Evolutionary conservation across 2,113 vertebrate genomes (phyloP), one percentile per base, ranked within the genome.

Genomic region (Alexandromys fortis): DNA sequence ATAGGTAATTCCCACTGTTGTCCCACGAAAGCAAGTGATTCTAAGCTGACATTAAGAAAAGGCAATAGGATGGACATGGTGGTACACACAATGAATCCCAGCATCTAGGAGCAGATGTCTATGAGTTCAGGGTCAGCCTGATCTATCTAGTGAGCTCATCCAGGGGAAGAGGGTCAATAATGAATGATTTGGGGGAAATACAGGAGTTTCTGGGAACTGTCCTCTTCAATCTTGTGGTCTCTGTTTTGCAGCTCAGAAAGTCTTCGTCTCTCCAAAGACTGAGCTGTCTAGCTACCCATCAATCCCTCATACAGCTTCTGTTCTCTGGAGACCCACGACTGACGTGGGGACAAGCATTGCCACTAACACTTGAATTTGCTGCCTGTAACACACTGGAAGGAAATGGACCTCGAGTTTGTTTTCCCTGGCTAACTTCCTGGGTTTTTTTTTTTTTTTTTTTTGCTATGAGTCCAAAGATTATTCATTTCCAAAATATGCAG

Each of bases 21-120:
- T 92, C 45, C 72, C 35, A 61, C 33, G 61, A 87, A 94, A 75
- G 52, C 17, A 86, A 92, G 61, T n/a, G 12, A 70, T 92, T 90
- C 30, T 79, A 92, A 79, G 11, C 21, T 89, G 38, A 4, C 58
- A 65, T 67, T 86, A 52, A 47, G 61, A 61, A 91, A 90, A 96
- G 58, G 2, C 22, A 42, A 63, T 63, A 83, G 22, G n/a, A 26
- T 28, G 58, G 16, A 83, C 9, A 3, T 63, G 58, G 14, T 63
- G 13, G 17, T 42, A 42, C n/a, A 63, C 81, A 42, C 24, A 3
- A 38, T 83, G 61, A 63, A 38, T 42, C 81, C 14, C 58, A 83
- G 24, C 58, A 42, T 85, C 26, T 45, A 65, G 24, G 81, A 63
- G 14, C n/a, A 85, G 26, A 61, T 85, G 13, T 85, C n/a, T 45